Evolutionary conservation across 2,113 vertebrate species (phyloP), one percentile per base, ranked within the genome.

Genomic region (Scomber colias): DNA sequence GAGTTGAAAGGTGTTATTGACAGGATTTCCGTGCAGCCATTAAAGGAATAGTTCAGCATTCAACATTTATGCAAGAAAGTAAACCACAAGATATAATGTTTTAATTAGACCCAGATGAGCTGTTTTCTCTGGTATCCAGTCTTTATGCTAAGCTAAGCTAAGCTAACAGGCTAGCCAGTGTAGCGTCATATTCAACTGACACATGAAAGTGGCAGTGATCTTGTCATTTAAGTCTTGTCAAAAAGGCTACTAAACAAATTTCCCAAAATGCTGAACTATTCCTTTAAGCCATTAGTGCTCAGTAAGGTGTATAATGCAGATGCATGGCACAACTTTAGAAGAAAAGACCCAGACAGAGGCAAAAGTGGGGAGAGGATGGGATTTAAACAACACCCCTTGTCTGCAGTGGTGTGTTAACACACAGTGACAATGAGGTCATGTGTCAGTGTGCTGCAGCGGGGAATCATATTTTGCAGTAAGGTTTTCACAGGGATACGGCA

Each of bases 401-500:
- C 56, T 82, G 76, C 35, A 77, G 83, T 66, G 74, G 71, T 66
- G 74, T 54, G 65, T 82, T 62, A 44, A 68, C 48, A 56, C 53
- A 69, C 54, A 59, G 69, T 5, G 56, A 76, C 57, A 54, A 40
- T 62, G 65, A 50, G 77, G 70, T 59, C 60, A 61, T 10, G 5
- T 68, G 75, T 73, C 70, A 71, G 60, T 54, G 66, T 67, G 54
- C 63, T 57, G 31, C 74, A 79, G 77, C 57, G 59, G 31, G n/a
- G 44, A 62, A 49, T 77, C 71, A 53, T 53, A 67, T 71, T 82
- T 71, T 63, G 77, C 68, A 77, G 81, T 49, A 40, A 73, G 2
- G 48, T 53, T 78, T 87, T 89, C 90, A 90, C 86, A 88, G 78
- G 86, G 88, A 80, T 62, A 50, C 8, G 51, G 77, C 82, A 85